Percentiles rank a stretch among this genome's conserved stretches.
Conservation (phyloP, 2,113 vertebrate species). For the Callocephalon fimbriatum region DNA sequence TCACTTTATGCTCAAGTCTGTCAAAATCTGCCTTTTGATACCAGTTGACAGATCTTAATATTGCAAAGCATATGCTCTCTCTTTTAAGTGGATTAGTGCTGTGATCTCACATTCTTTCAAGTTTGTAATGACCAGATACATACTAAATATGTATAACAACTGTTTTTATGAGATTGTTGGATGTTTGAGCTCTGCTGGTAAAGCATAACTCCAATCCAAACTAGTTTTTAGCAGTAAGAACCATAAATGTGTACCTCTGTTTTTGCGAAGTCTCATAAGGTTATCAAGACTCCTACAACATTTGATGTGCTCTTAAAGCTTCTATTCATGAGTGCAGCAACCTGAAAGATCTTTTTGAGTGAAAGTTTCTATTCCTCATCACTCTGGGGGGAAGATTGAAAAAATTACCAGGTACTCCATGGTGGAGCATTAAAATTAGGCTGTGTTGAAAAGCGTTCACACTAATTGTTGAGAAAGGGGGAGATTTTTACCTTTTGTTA, state of each 20-base stretch:
- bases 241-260: rapidly evolving
- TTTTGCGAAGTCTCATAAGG: neutral
- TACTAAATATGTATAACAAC: neutral
- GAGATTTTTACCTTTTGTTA: neutral
- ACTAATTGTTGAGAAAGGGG: neutral
- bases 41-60: neutral
- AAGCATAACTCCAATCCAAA: neutral
- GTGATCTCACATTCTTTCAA: neutral
- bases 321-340: neutral
- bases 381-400: neutral
- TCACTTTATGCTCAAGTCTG: neutral
- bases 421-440: neutral
- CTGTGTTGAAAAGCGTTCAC: neutral
- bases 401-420: neutral
- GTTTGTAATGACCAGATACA: neutral
- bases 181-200: neutral
- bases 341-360: neutral
- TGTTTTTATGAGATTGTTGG: neutral
- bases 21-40: neutral
- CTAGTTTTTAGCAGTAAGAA: neutral
- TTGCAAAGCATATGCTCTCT: neutral
- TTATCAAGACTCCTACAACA: neutral
- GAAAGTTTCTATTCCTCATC: neutral
- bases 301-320: neutral
- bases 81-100: neutral